phyloP scores from a whole-genome alignment of 2,113 vertebrate genomes.

The Tetrao urogallus region DNA sequence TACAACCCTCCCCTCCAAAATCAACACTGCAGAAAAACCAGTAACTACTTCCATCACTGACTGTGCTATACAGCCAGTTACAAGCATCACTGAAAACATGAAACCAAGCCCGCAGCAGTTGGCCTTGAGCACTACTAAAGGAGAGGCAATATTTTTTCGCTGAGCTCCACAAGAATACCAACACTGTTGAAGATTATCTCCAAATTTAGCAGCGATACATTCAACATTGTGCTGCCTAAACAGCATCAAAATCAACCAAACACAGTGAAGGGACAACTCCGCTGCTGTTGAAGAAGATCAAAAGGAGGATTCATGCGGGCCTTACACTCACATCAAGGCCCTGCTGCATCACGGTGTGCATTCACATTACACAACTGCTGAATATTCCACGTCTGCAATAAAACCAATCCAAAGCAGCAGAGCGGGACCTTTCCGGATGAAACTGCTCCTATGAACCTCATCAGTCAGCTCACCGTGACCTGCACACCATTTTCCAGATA shows the following conservation, averaged over 20 bases:
- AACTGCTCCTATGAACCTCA: neutral
- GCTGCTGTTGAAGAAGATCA: neutral
- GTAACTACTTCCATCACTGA: neutral
- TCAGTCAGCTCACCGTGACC: neutral
- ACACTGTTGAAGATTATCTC: neutral
- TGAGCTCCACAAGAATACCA: neutral
- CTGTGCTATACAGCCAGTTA: neutral
- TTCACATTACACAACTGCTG: neutral
- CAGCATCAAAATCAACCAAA: neutral
- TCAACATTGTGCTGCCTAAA: neutral
- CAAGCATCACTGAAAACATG: neutral
- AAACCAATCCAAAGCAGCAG: neutral
- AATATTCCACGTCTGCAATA: neutral
- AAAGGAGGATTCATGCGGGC: neutral
- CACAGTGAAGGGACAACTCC: neutral
- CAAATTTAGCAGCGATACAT: neutral
- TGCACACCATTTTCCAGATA: neutral
- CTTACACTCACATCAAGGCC: neutral
- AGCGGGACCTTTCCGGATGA: constrained; percentile 4
- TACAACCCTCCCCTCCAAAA: neutral
- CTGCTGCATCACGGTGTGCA: neutral
- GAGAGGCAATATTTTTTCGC: neutral
- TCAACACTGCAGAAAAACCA: neutral
- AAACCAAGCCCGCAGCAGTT: neutral
- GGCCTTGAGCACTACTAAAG: neutral